Percentiles rank a stretch among this genome's conserved stretches.
Evolutionary conservation across 2,797 vertebrate genomes (phyloP).

Genomic region (Pangasius sanitwongsei): DNA sequence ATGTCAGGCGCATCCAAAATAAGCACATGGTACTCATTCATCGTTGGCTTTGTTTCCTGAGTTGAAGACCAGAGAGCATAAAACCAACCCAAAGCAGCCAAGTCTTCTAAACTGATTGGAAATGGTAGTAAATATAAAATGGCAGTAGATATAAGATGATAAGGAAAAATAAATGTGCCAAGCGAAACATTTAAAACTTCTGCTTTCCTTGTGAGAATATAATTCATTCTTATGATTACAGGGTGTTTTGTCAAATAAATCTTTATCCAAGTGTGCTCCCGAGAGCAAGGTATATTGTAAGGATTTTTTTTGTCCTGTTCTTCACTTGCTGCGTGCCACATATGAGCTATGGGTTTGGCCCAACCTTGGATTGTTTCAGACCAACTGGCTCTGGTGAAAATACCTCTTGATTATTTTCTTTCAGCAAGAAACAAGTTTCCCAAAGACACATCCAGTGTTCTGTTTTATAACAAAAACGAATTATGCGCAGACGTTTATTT

Average conservation of each 20-base stretch:
- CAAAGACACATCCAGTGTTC: neutral
- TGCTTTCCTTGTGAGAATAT: constrained; percentile 2
- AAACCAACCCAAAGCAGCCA: constrained; percentile 28
- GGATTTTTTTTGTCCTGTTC: constrained; percentile 20
- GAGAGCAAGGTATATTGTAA: constrained; percentile 27
- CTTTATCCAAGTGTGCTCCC: neutral
- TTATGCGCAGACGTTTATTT: neutral
- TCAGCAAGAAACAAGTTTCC: constrained; percentile 9
- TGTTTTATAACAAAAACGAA: neutral
- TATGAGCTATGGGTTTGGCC: constrained; percentile 48
- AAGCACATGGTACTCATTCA: constrained; percentile 65
- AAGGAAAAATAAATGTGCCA: constrained; percentile 26
- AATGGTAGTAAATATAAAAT: constrained; percentile 46
- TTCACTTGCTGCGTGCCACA: constrained; percentile 38
- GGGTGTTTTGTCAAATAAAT: constrained; percentile 19
- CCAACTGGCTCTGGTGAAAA: constrained; percentile 44
- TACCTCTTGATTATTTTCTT: constrained; percentile 21
- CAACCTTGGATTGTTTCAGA: neutral
- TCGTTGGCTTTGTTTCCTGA: constrained; percentile 49
- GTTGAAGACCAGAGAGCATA: neutral
- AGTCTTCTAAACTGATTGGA: constrained; percentile 42
- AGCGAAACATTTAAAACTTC: constrained; percentile 31
- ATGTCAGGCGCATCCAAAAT: constrained; percentile 53
- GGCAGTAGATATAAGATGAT: constrained; percentile 34
- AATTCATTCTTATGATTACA: constrained; percentile 39